Conservation (phyloP, 2,888 invertebrate genomes). For the Mechanitis messenoides region DNA sequence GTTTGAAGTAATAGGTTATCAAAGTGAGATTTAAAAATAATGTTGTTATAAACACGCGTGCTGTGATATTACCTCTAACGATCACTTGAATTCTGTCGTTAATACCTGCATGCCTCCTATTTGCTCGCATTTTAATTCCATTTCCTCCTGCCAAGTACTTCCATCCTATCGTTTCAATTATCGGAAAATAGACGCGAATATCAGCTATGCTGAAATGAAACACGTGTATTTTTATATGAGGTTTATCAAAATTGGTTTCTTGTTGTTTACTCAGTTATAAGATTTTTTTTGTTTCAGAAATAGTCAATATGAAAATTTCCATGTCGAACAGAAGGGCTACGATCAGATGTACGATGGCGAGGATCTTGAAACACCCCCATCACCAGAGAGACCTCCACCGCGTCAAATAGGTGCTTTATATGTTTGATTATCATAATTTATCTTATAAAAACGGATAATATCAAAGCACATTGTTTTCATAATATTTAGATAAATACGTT, state of each 20-base stretch:
- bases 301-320: constrained; percentile 80
- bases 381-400: constrained; percentile 89
- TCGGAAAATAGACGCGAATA: constrained; percentile 33
- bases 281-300: constrained; percentile 67
- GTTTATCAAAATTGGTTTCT: background rate
- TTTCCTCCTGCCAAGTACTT: constrained; percentile 40
- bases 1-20: background rate
- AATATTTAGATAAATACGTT: constrained; percentile 84
- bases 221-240: background rate
- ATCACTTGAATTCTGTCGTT: constrained; percentile 28
- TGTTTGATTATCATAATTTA: no score
- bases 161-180: constrained; percentile 50
- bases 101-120: constrained; percentile 35
- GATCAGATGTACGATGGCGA: constrained; percentile 81
- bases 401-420: constrained; percentile 79
- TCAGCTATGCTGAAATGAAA: constrained; percentile 9
- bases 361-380: constrained; percentile 86
- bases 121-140: constrained; percentile 56
- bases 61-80: constrained; percentile 24
- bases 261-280: constrained; percentile 6
- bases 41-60: constrained; percentile 2
- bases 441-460: no score
- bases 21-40: constrained; percentile 1
- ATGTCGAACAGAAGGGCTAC: constrained; percentile 76
- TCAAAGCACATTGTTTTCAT: background rate